Percentiles rank a stretch among this genome's conserved stretches.
Conservation (phyloP, 2,113 vertebrate species). For the Thinocorus orbignyianus region DNA sequence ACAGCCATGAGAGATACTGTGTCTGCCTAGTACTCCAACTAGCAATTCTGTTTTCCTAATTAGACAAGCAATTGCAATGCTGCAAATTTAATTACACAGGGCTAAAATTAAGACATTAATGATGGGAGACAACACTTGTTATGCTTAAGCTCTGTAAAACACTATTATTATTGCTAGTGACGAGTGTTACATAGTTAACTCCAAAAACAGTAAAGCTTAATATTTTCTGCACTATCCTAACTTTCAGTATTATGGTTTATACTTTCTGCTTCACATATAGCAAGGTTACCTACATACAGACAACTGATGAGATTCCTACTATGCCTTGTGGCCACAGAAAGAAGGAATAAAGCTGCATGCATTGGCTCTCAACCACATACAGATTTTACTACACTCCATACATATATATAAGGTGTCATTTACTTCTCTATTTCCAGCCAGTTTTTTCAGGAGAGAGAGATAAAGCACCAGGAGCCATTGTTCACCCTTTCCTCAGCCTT, state of each 20-base stretch:
- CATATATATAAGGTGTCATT: background rate
- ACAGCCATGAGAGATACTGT: background rate
- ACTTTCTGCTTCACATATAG: background rate
- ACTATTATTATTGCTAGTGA: background rate
- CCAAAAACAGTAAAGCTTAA: background rate
- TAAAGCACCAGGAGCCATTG: background rate
- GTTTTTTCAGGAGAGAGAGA: background rate
- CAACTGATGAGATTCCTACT: background rate
- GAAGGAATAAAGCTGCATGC: background rate
- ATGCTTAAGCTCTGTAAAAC: background rate
- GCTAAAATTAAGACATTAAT: background rate
- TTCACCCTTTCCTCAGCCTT: background rate
- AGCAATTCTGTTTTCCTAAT: background rate
- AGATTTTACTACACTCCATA: background rate
- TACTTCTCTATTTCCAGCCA: background rate
- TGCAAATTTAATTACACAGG: background rate
- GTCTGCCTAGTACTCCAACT: background rate
- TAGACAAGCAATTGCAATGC: background rate
- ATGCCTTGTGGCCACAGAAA: background rate
- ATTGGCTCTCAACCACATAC: fast-evolving
- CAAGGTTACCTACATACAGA: background rate
- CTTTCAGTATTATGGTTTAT: background rate
- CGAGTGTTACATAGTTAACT: fast-evolving
- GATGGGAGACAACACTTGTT: background rate
- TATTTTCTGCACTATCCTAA: background rate